Conservation (phyloP, 2,888 invertebrate species). For the Trilocha varians region DNA sequence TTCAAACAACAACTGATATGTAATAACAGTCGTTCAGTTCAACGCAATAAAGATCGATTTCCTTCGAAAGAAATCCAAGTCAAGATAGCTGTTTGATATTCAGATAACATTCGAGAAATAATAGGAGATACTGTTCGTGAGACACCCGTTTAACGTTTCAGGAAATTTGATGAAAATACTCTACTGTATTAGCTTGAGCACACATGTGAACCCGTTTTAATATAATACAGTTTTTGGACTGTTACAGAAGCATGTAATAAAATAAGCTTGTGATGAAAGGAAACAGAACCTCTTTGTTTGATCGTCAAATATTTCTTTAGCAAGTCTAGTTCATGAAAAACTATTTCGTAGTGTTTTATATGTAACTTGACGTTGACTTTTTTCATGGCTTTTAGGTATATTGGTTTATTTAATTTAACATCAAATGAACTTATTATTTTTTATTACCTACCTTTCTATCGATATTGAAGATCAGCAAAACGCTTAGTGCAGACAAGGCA, state of each 20-base stretch:
- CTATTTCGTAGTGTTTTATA: no score
- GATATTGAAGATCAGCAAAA: no score
- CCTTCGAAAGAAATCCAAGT: conserved; percentile 7
- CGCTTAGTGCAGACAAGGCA: no score
- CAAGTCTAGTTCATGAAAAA: no score
- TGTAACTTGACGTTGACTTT: no score
- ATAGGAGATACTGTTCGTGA: conserved; percentile 47
- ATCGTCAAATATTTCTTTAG: no score
- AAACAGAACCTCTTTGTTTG: background rate
- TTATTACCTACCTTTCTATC: no score
- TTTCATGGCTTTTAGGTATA: no score
- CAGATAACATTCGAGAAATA: conserved; percentile 60
- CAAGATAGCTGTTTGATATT: conserved; percentile 53
- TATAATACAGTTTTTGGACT: background rate
- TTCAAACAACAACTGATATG: conserved; percentile 9
- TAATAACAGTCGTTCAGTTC: conserved; percentile 29
- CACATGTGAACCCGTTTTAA: background rate
- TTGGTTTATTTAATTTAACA: no score
- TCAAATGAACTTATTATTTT: no score
- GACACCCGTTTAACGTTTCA: conserved; percentile 34
- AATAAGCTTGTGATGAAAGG: background rate
- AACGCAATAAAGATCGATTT: conserved; percentile 23
- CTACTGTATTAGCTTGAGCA: background rate
- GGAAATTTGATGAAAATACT: conserved; percentile 41
- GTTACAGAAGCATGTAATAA: background rate